A percentile compares a stretch with the other conserved stretches of the same genome.
Evolutionary conservation across 2,113 vertebrate species (phyloP).

Genomic region (Daboia siamensis): DNA sequence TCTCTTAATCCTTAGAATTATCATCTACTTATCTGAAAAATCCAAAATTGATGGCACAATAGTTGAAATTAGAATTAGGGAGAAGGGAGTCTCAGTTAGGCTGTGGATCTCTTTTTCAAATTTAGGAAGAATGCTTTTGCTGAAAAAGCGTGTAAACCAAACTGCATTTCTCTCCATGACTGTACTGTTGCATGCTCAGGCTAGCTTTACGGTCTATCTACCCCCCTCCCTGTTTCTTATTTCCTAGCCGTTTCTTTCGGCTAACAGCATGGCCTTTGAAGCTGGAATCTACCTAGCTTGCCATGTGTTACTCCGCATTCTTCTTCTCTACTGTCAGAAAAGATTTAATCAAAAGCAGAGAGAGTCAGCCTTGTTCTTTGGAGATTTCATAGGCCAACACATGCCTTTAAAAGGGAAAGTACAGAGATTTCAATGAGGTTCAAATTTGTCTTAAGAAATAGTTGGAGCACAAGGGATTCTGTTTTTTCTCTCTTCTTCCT

Average conservation of each 20-base stretch:
- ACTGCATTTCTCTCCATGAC: neutral
- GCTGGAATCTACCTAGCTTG: constrained; percentile 8
- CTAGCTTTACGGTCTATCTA: neutral
- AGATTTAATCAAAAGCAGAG: constrained; percentile 59
- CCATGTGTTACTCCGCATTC: neutral
- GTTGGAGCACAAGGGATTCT: neutral
- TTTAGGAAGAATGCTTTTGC: neutral
- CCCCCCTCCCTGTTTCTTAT: neutral
- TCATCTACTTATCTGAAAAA: neutral
- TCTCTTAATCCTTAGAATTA: neutral
- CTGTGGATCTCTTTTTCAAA: neutral
- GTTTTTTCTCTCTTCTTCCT: neutral
- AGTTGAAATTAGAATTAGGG: neutral
- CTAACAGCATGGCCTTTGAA: constrained; percentile 9
- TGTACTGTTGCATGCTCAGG: neutral
- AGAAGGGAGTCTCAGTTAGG: neutral
- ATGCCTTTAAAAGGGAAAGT: constrained; percentile 7
- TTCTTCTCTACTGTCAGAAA: constrained; percentile 34
- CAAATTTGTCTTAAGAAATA: constrained; percentile 8
- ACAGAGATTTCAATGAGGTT: constrained; percentile 41
- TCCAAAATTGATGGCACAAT: neutral
- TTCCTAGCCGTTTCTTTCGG: constrained; percentile 12
- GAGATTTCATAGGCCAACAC: constrained; percentile 28
- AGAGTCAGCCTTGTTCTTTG: constrained; percentile 25
- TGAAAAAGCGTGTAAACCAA: neutral